Evolutionary conservation across 2,113 vertebrate genomes (phyloP).

Genomic region (Prunella himalayana): DNA sequence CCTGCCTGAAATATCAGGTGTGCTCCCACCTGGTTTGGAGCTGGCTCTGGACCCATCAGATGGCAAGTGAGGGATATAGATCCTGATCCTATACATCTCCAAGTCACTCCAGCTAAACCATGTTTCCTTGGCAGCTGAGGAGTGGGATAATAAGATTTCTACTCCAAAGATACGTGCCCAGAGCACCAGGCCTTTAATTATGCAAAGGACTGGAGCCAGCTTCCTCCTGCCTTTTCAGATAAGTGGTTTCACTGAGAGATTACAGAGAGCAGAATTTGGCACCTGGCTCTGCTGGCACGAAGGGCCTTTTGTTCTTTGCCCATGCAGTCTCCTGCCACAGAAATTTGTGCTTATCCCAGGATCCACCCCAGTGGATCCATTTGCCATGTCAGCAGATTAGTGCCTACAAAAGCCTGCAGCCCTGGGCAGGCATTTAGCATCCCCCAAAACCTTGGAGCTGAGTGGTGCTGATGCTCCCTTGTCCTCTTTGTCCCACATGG

Average conservation of each 20-base stretch:
- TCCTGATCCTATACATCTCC: neutral
- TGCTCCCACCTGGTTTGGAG: neutral
- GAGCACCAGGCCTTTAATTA: conserved; percentile 19
- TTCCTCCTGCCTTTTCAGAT: conserved; percentile 32
- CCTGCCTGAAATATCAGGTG: neutral
- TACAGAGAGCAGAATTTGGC: neutral
- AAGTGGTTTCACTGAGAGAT: neutral
- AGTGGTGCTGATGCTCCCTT: neutral
- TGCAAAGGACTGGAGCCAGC: conserved; percentile 5
- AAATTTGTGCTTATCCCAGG: neutral
- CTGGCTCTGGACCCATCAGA: neutral
- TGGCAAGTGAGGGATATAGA: neutral
- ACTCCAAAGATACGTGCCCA: neutral
- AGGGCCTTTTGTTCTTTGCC: neutral
- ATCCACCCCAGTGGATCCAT: neutral
- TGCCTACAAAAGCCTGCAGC: neutral
- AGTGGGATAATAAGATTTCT: neutral
- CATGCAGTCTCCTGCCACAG: neutral
- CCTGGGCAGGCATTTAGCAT: neutral
- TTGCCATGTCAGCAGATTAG: conserved; percentile 17
- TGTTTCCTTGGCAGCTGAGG: neutral
- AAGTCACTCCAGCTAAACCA: neutral
- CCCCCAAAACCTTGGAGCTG: neutral
- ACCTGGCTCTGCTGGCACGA: neutral
- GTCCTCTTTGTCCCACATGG: neutral